Base-by-base conservation (phyloP, 2,797 vertebrate genomes). In the Hephaestus fuliginosus region DNA sequence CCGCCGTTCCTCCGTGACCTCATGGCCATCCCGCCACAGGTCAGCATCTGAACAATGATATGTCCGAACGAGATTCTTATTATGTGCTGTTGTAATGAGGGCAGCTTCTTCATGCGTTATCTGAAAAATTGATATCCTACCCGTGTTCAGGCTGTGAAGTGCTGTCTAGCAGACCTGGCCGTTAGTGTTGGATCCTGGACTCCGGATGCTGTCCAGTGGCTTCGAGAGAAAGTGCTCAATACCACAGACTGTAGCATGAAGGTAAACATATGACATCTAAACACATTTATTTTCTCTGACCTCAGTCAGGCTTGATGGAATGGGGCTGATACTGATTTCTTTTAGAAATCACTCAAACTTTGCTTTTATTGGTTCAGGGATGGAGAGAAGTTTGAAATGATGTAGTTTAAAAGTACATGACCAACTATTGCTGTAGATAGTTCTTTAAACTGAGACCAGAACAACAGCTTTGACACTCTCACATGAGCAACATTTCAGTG, bases 181-280 rank as follows among this genome's bases (percentile, higher is more conserved):
- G 95, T 96, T 44, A 93, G 91, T 3, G 93, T 96, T 72, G 96
- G 97, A 74, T 97, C 97, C 89, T 99, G 98, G 98, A 98, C 97
- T 72, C 96, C 97, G 41, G 97, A 99, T 81, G 96, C 97, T 73
- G 97, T 99, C 46, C 96, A 98, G 84, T 97, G 97, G 97, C 95
- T 99, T 49, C 95, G 97, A 94, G 97, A 98, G 82, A 95, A 95
- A 77, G 96, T 97, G 70, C 92, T 97, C 69, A 96, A 96, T 85
- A 95, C 95, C 89, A 94, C 94, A 0, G 96, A 98, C 87, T 98
- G 97, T 71, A 97, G 96, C 92, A 96, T 98, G 91, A 97, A 95
- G 92, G 93, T 94, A 79, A 57, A 43, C 36, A 28, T 52, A 7
- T 39, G 25, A 25, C 52, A n/a, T 33, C 30, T 33, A 25, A 25